Evolutionary conservation across 1,140 invertebrate species (phyloP).

Genomic region (Littorina saxatilis): DNA sequence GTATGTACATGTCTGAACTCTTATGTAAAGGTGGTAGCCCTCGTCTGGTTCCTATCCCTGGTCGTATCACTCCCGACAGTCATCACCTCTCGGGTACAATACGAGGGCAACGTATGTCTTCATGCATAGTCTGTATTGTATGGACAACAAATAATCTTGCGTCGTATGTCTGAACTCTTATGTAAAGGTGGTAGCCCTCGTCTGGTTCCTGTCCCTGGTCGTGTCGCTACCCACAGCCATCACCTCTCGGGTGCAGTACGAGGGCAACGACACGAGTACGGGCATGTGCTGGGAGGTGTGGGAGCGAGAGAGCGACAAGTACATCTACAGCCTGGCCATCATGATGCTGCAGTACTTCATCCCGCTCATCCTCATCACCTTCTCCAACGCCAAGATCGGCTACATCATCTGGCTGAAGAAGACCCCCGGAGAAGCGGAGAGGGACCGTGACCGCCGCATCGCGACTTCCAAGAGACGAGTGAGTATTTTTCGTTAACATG

Average conservation of each 20-base stretch:
- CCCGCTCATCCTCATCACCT: constrained; percentile 87
- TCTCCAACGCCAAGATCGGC: constrained; percentile 91
- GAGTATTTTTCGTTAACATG: constrained; percentile 59
- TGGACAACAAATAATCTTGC: too few species aligned
- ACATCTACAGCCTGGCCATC: constrained; percentile 86
- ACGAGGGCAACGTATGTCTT: constrained; percentile 40
- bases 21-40: constrained; percentile 82
- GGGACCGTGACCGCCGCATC: constrained; percentile 87
- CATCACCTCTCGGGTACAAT: constrained; percentile 48
- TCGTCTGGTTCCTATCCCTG: constrained; percentile 83
- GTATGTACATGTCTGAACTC: too few species aligned
- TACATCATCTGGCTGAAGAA: constrained; percentile 91
- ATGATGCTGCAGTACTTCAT: constrained; percentile 90
- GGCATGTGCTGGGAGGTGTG: constrained; percentile 59
- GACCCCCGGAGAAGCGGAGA: constrained; percentile 90
- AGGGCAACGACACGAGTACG: constrained; percentile 29
- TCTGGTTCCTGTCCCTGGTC: constrained; percentile 82
- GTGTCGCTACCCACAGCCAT: constrained; percentile 64
- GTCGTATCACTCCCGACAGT: constrained; percentile 63
- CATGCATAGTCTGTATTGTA: too few species aligned
- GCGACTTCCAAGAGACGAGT: constrained; percentile 93
- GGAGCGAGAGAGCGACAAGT: constrained; percentile 56
- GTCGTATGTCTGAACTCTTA: too few species aligned
- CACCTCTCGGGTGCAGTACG: constrained; percentile 47
- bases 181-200: constrained; percentile 84